Base-by-base conservation (phyloP, 2,888 invertebrate species). In the Magallana nippona region DNA sequence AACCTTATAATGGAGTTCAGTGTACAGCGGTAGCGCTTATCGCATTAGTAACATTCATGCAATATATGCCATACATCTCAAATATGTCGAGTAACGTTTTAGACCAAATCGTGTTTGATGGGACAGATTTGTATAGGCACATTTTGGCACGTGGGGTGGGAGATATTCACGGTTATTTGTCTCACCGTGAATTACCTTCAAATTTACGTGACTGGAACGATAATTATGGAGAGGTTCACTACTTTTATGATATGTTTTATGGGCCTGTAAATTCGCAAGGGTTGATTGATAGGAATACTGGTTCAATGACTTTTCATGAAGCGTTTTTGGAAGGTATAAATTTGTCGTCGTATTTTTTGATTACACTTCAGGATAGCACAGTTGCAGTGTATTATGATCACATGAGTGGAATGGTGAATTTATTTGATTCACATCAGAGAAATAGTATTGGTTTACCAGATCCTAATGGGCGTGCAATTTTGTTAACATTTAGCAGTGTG, bases 1-100 rank as follows among this genome's bases (percentile, higher is more conserved):
- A 32, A 27, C 84, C 84, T 15, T 84, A 44, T 62, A 84, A 84
- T 82, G 84, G 82, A 22, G 60, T 84, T n/a, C 82, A 84, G 84
- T 84, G 84, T 79, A 84, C 84, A 58, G 84, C 84, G 13, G 56
- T 82, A 22, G 60, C 82, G 27, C 57, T 84, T 27, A 19, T 84
- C 56, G 78, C 84, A 44, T 63, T 63, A 63, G 62, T 63, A 63
- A 63, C 62, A 63, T 63, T 63, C 19, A 63, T 22, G 62, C 62
- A 78, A 44, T 27, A 56, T 79, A 56, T 79, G 55, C 56, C 79
- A 56, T 27, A 79, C 56, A 55, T 79, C 13, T 79, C 79, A 79
- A 56, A 79, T 32, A 56, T 79, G 55, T 27, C 79, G 22, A 55
- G 55, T 27, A 56, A 10, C 22, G 55, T 55, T 55, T 56, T 56